Evolutionary conservation across 2,888 invertebrate genomes (phyloP), one percentile per base, ranked within the genome.

Genomic region (Cremastinae sp.): DNA sequence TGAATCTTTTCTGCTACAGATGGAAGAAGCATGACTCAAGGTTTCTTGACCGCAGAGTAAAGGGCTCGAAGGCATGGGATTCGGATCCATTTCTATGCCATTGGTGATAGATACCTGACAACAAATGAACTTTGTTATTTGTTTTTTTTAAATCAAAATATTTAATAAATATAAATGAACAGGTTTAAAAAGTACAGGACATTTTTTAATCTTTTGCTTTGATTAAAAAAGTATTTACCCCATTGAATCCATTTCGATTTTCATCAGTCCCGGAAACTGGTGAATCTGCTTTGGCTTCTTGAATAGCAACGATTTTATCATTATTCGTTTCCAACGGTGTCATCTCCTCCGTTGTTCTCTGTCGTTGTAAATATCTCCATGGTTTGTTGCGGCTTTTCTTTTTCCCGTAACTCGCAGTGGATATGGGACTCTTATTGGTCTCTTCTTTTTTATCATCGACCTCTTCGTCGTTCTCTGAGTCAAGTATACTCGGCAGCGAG

Each of bases 1-100:
- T 0, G 96, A 96, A 89, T 96, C 96, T 90, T 96, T 96, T 71
- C 96, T 92, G 82, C 96, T 96, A 84, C 95, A 95, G 62, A 94
- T 93, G 1, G 95, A 95, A 0, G 94, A 94, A 78, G 94, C 94
- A 72, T 94, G 92, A 88, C 95, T 95, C 79, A 94, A 90, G 69
- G 93, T 92, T 86, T 96, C 95, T 70, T 90, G 87, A 66, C 85
- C 83, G 74, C 85, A 81, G 74, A 89, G 83, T 74, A 89, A 82
- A 71, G 89, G 89, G 85, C 87, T 89, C 81, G 87, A 86, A 79
- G 89, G 87, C 83, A 86, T 79, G 68, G 89, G 88, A 85, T 88
- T 88, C 53, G 87, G 88, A 82, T 90, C 89, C 84, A 86, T 86
- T 83, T 89, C 89, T 45, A 89, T 83, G 45, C 86, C 84, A 73